Percentiles rank a stretch among this genome's conserved stretches.
These are phyloP conservation scores for Rhopalosiphum padi DNA, from an alignment of 1,140 invertebrate genomes.

Conservation along the genomic window DNA sequence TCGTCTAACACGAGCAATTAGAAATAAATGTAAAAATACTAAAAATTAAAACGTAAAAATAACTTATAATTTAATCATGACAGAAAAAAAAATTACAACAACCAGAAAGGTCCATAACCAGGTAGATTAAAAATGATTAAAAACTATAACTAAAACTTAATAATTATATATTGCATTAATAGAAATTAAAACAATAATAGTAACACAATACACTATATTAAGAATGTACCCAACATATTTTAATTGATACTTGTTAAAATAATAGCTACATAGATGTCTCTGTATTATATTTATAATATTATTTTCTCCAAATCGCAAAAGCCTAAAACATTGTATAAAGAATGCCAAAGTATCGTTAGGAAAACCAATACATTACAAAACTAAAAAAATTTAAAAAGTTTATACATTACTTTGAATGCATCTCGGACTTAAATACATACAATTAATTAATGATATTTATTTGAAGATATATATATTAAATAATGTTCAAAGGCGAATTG, in stretches of 20 bases:
- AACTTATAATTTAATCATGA: too few relatives aligned
- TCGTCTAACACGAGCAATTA: too few relatives aligned
- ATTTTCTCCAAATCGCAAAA: neutral
- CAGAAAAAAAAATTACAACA: too few relatives aligned
- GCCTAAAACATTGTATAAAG: neutral
- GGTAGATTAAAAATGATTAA: too few relatives aligned
- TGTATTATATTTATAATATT: neutral
- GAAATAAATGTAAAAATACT: too few relatives aligned
- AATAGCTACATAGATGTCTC: neutral
- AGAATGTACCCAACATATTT: neutral
- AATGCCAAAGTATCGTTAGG: neutral
- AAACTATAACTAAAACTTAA: too few relatives aligned
- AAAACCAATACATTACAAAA: neutral
- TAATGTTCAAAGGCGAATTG: neutral
- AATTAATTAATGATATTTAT: neutral
- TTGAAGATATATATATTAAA: neutral
- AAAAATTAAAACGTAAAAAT: too few relatives aligned
- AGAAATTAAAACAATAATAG: too few relatives aligned
- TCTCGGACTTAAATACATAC: neutral
- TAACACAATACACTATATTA: neutral
- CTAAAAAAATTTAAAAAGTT: neutral
- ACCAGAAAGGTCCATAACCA: too few relatives aligned
- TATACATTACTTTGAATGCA: neutral
- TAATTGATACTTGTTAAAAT: neutral
- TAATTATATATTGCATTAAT: too few relatives aligned